Base-by-base conservation (phyloP, 2,797 vertebrate species). In the Hybognathus amarus region DNA sequence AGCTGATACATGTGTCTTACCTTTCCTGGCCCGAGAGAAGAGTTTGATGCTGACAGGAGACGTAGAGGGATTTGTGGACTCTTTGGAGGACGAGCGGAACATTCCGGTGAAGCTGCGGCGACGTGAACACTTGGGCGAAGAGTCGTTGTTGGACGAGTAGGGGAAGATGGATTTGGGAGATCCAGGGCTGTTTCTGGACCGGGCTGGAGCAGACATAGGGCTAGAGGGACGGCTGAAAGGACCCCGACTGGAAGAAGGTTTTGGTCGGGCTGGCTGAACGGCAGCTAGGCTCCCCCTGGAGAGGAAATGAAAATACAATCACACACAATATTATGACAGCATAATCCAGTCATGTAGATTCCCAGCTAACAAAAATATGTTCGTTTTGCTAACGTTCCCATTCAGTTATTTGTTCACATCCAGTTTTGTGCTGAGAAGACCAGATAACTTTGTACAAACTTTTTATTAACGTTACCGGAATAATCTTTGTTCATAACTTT, bases 101-200 rank as follows among this genome's bases (percentile, higher is more conserved):
- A 99, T 97, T 69, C 97, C 97, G 12, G 95, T 97, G 93, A 98
- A 97, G 91, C 97, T 99, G 94, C 97, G 94, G 82, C 97, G 96
- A 22, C 95, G 96, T 0, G 96, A 95, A 7, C 96, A 94, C 87
- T 95, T 96, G 5, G 96, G 94, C 0, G 96, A 94, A 1, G 96
- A 96, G 83, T 97, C 96, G 86, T 96, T 95, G 77, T 94, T 93
- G 0, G 81, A 59, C 18, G 96, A 95, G 92, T 96, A 96, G 1
- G 96, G 96, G 90, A 97, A 96, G 87, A 95, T 92, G 56, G 96
- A 95, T 92, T 94, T 97, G 80, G 95, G 95, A 38, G 95, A 96
- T 80, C 94, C 89, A 0, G 96, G 96, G 88, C 96, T 96, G 85
- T 92, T 93, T 88, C 93, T 96, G 89, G 94, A 94, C 83, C 93